Conservation (phyloP, 1,140 invertebrate species). For the Bombus waltoni region DNA sequence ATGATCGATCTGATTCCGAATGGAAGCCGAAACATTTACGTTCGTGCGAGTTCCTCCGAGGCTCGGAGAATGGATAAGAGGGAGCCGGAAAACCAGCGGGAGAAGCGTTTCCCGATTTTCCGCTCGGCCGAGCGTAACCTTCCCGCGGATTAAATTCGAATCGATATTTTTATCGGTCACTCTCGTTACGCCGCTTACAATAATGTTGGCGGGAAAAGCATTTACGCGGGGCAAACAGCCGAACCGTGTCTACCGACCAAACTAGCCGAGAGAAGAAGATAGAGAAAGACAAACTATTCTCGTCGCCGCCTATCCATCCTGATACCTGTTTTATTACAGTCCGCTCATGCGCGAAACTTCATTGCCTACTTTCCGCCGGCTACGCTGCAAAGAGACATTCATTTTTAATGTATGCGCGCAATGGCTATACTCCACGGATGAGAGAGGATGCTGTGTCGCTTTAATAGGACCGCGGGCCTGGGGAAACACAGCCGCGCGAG, state of each 20-base stretch:
- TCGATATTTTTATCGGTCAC: constrained; percentile 64
- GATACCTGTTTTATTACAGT: constrained; percentile 69
- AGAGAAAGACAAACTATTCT: constrained; percentile 1
- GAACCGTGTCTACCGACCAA: background rate
- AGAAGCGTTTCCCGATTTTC: constrained; percentile 56
- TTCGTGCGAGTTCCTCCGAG: constrained; percentile 6
- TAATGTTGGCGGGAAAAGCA: constrained; percentile 15
- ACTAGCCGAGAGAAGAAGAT: too few relatives aligned
- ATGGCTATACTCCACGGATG: constrained; percentile 1
- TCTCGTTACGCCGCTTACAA: constrained; percentile 50
- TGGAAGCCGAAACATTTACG: constrained; percentile 23
- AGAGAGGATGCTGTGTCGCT: constrained; percentile 2
- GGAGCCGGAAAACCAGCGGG: constrained; percentile 15
- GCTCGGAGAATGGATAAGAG: constrained; percentile 30
- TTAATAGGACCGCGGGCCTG: constrained; percentile 4
- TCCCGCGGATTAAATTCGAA: constrained; percentile 59
- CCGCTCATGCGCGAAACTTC: constrained; percentile 41
- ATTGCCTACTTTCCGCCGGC: constrained; percentile 32
- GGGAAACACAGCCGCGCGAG: constrained; percentile 29
- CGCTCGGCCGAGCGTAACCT: constrained; percentile 39
- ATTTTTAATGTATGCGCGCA: constrained; percentile 42
- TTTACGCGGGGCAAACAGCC: constrained; percentile 18
- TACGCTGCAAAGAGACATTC: constrained; percentile 19
- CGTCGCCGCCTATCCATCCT: constrained; percentile 31
- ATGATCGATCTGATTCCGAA: constrained; percentile 25